Evolutionary conservation across 92 coral and sea anemone genomes (phyloP).

Genomic region (Porites divaricata): DNA sequence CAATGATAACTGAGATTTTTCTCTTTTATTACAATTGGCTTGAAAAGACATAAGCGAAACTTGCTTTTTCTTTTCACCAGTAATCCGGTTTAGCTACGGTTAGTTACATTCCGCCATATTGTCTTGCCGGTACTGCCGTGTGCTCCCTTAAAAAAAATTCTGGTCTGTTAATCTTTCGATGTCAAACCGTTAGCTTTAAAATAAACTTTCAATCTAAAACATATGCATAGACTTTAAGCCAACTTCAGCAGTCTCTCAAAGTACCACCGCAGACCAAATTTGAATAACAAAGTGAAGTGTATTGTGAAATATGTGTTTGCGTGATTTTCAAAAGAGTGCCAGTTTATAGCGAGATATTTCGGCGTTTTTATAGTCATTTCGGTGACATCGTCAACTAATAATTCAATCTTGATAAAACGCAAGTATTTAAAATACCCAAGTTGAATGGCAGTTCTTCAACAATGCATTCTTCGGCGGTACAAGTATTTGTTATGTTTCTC

Average conservation of each 20-base stretch:
- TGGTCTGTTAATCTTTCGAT: neutral
- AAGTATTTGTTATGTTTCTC: neutral
- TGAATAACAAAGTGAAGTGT: neutral
- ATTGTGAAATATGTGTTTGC: neutral
- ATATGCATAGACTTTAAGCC: neutral
- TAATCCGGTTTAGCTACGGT: neutral
- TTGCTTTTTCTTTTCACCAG: neutral
- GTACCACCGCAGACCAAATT: neutral
- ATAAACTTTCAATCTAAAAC: neutral
- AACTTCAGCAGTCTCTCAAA: neutral
- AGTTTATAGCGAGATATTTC: too few species aligned
- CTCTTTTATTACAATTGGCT: too few species aligned
- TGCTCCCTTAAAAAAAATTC: too few species aligned
- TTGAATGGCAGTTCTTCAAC: conserved; percentile 19
- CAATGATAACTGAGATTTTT: too few species aligned
- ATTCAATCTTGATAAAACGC: conserved; percentile 12
- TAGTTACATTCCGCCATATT: too few species aligned
- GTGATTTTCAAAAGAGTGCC: neutral
- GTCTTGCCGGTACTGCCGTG: too few species aligned
- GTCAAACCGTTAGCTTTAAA: neutral
- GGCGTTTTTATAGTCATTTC: neutral
- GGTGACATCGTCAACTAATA: conserved; percentile 23
- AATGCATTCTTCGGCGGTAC: conserved; percentile 7
- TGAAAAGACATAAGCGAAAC: neutral
- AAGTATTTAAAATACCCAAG: conserved; percentile 2